These are phyloP conservation scores for Vulpes ferrilata DNA, from an alignment of 2,113 vertebrate genomes.

Conservation along the genomic window DNA sequence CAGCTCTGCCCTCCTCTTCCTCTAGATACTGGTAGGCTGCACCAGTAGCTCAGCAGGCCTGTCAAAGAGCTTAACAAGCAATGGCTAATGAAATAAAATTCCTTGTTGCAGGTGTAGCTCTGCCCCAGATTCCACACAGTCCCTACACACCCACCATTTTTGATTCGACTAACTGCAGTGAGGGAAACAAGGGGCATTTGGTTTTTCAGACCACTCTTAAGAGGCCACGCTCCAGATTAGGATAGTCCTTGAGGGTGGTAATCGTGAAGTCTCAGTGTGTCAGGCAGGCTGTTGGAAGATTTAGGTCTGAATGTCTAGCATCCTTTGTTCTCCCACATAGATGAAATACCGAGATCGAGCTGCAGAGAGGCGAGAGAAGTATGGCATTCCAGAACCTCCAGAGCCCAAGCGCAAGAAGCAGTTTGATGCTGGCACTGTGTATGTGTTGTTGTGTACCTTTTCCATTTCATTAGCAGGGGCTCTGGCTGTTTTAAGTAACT, in stretches of 20 bases:
- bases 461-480: neutral
- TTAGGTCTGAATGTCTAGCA: neutral
- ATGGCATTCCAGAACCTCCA: conserved; percentile 97
- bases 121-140: neutral
- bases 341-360: conserved; percentile 98
- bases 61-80: neutral
- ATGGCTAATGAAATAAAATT: neutral
- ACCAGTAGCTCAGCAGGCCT: neutral
- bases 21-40: too few species aligned
- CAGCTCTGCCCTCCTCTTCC: neutral
- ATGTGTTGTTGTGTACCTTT: conserved; percentile 80
- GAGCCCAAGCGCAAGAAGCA: conserved; percentile 98
- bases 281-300: neutral
- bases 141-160: neutral
- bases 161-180: neutral
- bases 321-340: conserved; percentile 81
- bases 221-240: neutral
- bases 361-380: conserved; percentile 98
- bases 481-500: conserved; percentile 65
- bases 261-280: neutral
- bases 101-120: neutral
- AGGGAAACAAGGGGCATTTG: neutral
- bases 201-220: neutral
- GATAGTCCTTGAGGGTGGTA: neutral
- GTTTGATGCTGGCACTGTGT: conserved; percentile 94